A percentile compares a stretch with the other conserved stretches of the same genome.
Evolutionary conservation across 2,888 invertebrate species (phyloP).

Genomic region (Cyclophora punctaria): DNA sequence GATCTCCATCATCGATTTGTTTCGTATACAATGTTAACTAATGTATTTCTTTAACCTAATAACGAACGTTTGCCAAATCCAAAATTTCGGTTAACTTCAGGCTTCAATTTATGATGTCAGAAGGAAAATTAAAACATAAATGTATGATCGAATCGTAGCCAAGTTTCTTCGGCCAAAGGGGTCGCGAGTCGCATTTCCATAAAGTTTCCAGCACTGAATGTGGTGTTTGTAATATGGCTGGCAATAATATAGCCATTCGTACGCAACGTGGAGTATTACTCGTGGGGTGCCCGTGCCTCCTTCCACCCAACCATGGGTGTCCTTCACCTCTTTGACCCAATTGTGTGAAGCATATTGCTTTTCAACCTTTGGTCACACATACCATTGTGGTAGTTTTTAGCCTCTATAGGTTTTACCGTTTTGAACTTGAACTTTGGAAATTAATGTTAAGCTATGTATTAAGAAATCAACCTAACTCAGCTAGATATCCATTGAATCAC

Average conservation of each 20-base stretch:
- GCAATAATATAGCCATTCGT: constrained; percentile 56
- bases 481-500: background rate
- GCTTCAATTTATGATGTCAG: constrained; percentile 12
- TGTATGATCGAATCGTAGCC: constrained; percentile 39
- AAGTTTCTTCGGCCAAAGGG: constrained; percentile 62
- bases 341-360: constrained; percentile 43
- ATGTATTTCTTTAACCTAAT: constrained; percentile 1
- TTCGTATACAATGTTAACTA: constrained; percentile 12
- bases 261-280: constrained; percentile 52
- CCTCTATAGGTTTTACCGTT: background rate
- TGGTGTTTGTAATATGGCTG: constrained; percentile 56
- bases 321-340: constrained; percentile 62
- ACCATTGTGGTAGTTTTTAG: constrained; percentile 3
- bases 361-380: constrained; percentile 15
- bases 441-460: background rate
- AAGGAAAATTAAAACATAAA: constrained; percentile 22
- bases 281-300: constrained; percentile 24
- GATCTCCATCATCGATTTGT: constrained; percentile 44
- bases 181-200: constrained; percentile 56
- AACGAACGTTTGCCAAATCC: constrained; percentile 7
- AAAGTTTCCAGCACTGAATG: constrained; percentile 56
- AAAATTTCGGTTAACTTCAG: constrained; percentile 6
- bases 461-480: background rate
- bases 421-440: constrained; percentile 12
- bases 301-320: constrained; percentile 39